Evolutionary conservation across 2,888 invertebrate genomes (phyloP), one percentile per base, ranked within the genome.

Genomic region (Lobophora halterata): DNA sequence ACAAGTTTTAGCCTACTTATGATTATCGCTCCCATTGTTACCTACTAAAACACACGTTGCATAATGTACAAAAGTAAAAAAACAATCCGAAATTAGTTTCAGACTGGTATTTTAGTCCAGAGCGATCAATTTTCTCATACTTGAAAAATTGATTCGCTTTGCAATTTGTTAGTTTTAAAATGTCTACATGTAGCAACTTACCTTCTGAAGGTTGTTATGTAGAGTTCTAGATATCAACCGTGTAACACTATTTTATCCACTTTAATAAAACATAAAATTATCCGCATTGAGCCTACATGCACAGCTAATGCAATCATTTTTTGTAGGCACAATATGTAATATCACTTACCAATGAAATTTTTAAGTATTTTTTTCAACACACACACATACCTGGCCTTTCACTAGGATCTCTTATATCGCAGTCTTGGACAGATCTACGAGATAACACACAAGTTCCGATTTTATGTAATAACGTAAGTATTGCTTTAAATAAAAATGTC

Each of bases 1-100:
- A 68, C 65, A 58, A 52, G 64, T 56, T 54, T 66, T 74, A 76
- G 65, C 68, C 71, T 64, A 73, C 68, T 73, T 74, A 61, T 62
- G 64, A 60, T 71, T 69, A 75, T 69, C 66, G 59, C 59, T 55
- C 33, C 59, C 49, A 69, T 75, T 76, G 71, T 74, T 69, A 58
- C 28, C 14, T 31, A 20, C 58, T 65, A 61, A 59, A 67, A 46
- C 59, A 61, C 42, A 24, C 40, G 40, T 72, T 72, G 61, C 71
- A 52, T 66, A 71, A 77, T 49, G 38, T 16, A 21, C 32, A 39
- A 45, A 49, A 40, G 49, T 44, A 56, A 52, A 39, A 49, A 37
- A n/a, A n/a, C n/a, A n/a, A n/a, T n/a, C n/a, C n/a, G n/a, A n/a
- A n/a, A n/a, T n/a, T n/a, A n/a, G n/a, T n/a, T n/a, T n/a, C n/a